phyloP scores from a whole-genome alignment of 2,797 vertebrate species.

The Enteromius unitaeniatus region DNA sequence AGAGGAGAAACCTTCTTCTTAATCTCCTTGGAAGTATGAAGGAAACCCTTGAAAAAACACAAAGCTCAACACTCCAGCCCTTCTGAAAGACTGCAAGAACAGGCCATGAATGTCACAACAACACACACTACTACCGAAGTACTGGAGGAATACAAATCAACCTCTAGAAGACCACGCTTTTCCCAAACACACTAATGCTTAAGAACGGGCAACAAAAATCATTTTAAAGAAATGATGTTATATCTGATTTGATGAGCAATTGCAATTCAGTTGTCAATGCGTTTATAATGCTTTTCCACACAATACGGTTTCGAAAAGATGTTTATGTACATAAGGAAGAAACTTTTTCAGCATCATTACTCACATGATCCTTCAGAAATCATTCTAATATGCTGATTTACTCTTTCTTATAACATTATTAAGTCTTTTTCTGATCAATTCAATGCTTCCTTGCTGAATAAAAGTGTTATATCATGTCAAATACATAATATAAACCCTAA shows the following conservation, averaged over 20 bases:
- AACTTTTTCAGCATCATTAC: not conserved
- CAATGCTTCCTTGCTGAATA: not conserved
- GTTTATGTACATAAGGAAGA: not conserved
- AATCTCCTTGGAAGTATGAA: slow-evolving; percentile 11
- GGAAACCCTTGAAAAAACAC: not conserved
- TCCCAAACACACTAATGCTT: not conserved
- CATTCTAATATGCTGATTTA: no score
- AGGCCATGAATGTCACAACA: not conserved
- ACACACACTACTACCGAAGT: not conserved
- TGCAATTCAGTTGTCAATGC: not conserved
- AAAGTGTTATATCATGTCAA: not conserved
- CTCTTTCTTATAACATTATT: no score
- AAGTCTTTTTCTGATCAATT: not conserved
- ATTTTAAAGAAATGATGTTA: not conserved
- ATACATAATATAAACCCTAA: not conserved
- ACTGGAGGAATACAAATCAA: not conserved
- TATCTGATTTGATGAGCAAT: not conserved
- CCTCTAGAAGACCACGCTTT: not conserved
- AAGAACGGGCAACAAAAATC: not conserved
- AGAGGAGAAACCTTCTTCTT: slow-evolving; percentile 17
- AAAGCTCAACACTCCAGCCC: not conserved
- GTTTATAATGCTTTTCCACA: not conserved
- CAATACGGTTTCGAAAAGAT: not conserved
- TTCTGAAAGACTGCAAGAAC: not conserved
- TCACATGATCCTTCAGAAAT: no score